Evolutionary conservation across 1,140 invertebrate species (phyloP).

Genomic region (Brachionus plicatilis): DNA sequence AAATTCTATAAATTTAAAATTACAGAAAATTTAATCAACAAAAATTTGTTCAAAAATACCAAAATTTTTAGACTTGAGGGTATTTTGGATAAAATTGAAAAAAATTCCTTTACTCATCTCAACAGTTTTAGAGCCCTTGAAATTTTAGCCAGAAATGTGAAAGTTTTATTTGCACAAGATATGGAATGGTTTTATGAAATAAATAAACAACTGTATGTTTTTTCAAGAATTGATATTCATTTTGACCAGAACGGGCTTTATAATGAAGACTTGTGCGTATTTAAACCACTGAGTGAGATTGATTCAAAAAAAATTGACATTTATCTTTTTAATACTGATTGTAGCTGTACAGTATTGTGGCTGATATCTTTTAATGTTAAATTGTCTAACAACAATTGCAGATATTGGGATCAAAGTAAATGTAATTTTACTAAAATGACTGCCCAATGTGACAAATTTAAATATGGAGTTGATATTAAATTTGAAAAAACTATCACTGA

Average conservation of each 20-base stretch:
- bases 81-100: neutral
- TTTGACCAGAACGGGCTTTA: no score
- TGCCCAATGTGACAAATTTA: neutral
- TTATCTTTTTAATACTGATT: neutral
- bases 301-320: neutral
- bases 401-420: neutral
- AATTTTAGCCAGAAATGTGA: neutral
- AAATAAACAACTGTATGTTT: neutral
- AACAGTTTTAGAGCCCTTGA: neutral
- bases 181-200: neutral
- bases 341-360: neutral
- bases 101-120: neutral
- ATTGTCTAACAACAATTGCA: neutral
- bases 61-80: neutral
- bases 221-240: no score
- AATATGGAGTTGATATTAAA: neutral
- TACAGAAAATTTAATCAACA: neutral
- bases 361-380: neutral
- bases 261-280: neutral
- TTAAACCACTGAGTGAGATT: neutral
- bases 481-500: neutral
- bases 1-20: neutral
- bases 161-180: neutral
- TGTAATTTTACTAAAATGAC: neutral
- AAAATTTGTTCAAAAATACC: neutral